Evolutionary conservation across 2,113 vertebrate genomes (phyloP).

Genomic region (Vimba vimba): DNA sequence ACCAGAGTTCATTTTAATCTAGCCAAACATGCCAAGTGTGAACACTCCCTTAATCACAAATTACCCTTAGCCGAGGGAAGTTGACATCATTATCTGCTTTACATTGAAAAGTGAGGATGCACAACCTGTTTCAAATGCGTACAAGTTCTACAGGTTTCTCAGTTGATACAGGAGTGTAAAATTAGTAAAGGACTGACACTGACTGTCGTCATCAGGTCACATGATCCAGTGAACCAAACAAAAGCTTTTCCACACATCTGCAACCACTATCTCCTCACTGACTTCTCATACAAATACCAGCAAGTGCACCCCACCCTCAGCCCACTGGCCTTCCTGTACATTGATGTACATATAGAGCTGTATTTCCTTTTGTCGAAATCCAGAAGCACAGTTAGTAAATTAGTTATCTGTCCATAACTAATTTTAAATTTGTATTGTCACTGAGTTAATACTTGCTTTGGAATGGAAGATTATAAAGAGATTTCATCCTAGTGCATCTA

Average conservation of each 20-base stretch:
- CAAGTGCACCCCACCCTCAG: constrained; percentile 20
- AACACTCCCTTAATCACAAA: background rate
- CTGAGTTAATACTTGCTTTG: background rate
- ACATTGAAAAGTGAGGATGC: background rate
- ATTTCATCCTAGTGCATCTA: background rate
- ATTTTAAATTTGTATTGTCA: background rate
- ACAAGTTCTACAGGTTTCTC: constrained; percentile 53
- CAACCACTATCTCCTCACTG: constrained; percentile 8
- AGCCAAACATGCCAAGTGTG: too few species aligned
- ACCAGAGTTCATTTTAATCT: too few species aligned
- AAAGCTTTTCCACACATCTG: background rate
- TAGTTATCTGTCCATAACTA: background rate
- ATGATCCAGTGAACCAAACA: background rate
- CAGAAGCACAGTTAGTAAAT: background rate
- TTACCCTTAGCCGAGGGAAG: background rate
- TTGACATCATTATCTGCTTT: background rate
- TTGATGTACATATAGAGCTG: background rate
- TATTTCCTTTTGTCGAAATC: background rate
- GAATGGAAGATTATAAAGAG: background rate
- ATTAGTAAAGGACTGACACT: constrained; percentile 4
- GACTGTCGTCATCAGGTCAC: background rate
- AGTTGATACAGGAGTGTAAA: constrained; percentile 19
- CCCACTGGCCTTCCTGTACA: background rate
- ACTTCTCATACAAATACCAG: constrained; percentile 5
- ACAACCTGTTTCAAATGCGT: constrained; percentile 6